Base-by-base conservation (phyloP, 2,797 vertebrate genomes). In the Periparus ater region DNA sequence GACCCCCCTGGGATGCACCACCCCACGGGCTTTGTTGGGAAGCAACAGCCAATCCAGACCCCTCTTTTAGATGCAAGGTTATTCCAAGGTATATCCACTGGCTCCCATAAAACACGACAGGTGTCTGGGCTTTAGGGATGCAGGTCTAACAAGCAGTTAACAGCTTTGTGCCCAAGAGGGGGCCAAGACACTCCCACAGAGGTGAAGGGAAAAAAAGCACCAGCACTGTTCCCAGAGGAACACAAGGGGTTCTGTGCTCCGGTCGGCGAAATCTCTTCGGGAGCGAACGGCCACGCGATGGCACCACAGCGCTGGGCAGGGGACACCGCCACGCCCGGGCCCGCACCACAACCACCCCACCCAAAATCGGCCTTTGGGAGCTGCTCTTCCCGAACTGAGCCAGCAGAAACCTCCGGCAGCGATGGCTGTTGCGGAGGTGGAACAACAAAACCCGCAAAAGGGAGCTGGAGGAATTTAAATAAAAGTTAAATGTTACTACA, bases 371-470 rank as follows among this genome's bases (percentile, higher is more conserved):
- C 45, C 2, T 17, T 4, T 1, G 75, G 40, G 26, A 1, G 10
- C 13, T 21, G 58, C 58, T 13, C n/a, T 11, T 34, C 20, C 27
- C 75, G 5, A 42, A 32, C 34, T 4, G 65, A 42, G 21, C 42
- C 65, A 6, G 45, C 75, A 38, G 26, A 21, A 83, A 20, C 26
- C 71, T n/a, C 34, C 54, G 3, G 22, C 68, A 13, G 4, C 2
- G 0, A 9, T 1, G 34, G 0, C 9, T 14, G 18, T 0, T 13
- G n/a, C 2, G 17, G 3, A 25, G 25, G 13, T 11, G 42, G n/a
- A 70, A 5, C 21, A 89, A 61, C 6, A 17, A 66, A 70, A 76
- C 26, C 10, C 21, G 12, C 30, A 12, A n/a, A 71, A 75, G 19
- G 21, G 53, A 91, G 29, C 11, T 20, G 27, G 38, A 54, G 9